Evolutionary conservation across 2,797 vertebrate species (phyloP).

Genomic region (Micromesistius poutassou): DNA sequence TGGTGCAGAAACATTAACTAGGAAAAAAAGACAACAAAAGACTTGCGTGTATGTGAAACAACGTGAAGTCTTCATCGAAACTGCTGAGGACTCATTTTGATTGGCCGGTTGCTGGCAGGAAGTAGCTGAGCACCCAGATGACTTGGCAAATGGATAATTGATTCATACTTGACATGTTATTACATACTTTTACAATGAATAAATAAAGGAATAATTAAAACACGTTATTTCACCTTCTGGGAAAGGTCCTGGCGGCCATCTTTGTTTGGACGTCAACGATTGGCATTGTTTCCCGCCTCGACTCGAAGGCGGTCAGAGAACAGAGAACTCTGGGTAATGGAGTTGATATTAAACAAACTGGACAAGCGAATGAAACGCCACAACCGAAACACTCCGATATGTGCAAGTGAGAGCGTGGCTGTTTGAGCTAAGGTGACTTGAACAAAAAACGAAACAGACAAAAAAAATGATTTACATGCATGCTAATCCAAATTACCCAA

Average conservation of each 20-base stretch:
- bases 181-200: constrained; percentile 53
- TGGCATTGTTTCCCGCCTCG: constrained; percentile 35
- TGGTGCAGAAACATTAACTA: constrained; percentile 58
- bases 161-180: constrained; percentile 55
- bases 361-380: constrained; percentile 45
- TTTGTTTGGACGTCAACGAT: constrained; percentile 49
- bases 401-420: constrained; percentile 53
- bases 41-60: constrained; percentile 49
- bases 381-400: constrained; percentile 62
- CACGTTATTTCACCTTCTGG: constrained; percentile 47
- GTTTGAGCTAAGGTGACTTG: constrained; percentile 59
- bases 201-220: constrained; percentile 6
- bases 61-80: constrained; percentile 66
- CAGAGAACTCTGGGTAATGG: constrained; percentile 50
- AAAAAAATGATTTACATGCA: constrained; percentile 71
- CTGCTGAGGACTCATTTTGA: constrained; percentile 41
- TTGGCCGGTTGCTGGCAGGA: constrained; percentile 39
- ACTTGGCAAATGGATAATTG: constrained; percentile 50
- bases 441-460: constrained; percentile 58
- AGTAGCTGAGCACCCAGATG: constrained; percentile 27
- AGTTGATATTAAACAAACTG: constrained; percentile 41
- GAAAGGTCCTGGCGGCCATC: constrained; percentile 53
- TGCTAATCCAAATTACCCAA: constrained; percentile 71
- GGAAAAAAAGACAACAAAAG: constrained; percentile 33
- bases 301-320: constrained; percentile 30